A percentile compares a stretch with the other conserved stretches of the same genome.
phyloP scores from a whole-genome alignment of 2,113 vertebrate species.

The Nycticebus coucang region DNA sequence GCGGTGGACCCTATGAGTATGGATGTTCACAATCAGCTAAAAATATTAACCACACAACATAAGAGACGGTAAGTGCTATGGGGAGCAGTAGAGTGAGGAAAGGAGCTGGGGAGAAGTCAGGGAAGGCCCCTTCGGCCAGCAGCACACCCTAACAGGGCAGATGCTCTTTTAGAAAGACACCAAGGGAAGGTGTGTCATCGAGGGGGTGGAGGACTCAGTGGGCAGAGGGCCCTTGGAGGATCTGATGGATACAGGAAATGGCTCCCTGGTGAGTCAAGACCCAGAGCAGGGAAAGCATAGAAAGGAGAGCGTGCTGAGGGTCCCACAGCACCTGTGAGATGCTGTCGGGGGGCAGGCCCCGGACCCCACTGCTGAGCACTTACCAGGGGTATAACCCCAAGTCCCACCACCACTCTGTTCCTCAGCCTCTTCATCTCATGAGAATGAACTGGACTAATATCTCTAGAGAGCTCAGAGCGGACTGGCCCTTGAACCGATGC shows the following conservation, averaged over 20 bases:
- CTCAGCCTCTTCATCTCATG: rapidly evolving
- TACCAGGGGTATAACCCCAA: not conserved
- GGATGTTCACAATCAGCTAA: not conserved
- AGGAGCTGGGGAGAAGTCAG: rapidly evolving
- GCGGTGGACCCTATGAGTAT: not conserved
- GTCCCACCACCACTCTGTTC: not conserved
- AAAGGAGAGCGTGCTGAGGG: not conserved
- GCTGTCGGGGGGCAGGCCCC: not conserved
- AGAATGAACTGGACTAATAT: not conserved
- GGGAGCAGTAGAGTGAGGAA: not conserved
- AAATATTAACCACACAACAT: not conserved
- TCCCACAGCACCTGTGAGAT: rapidly evolving
- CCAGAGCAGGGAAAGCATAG: not conserved
- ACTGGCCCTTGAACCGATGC: not conserved
- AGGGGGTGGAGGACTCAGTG: not conserved
- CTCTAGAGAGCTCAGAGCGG: not conserved
- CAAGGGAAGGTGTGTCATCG: not conserved
- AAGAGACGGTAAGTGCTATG: rapidly evolving
- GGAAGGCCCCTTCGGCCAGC: not conserved
- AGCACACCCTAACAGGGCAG: not conserved
- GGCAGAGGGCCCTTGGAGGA: not conserved
- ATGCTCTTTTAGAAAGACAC: not conserved
- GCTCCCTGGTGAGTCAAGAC: not conserved
- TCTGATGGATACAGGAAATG: conserved; percentile 17
- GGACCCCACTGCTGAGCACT: not conserved